These are phyloP conservation scores for Carollia perspicillata DNA, from an alignment of 2,113 vertebrate species.

Conservation along the genomic window DNA sequence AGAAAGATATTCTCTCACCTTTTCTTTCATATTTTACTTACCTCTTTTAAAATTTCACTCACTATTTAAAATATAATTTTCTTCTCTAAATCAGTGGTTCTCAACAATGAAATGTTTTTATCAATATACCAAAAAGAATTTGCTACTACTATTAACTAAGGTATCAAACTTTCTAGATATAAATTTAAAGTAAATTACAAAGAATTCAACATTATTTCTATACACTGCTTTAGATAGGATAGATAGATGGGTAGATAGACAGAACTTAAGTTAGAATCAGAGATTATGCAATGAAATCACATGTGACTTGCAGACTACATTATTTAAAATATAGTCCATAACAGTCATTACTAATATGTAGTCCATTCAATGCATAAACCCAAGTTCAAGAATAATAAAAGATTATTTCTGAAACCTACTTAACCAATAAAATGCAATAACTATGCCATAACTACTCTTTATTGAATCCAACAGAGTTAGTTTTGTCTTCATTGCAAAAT, in stretches of 20 bases:
- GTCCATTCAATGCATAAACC: not conserved
- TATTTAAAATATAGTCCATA: not conserved
- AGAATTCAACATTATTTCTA: not conserved
- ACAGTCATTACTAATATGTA: not conserved
- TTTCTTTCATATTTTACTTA: not conserved
- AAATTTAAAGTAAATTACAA: constrained; percentile 23
- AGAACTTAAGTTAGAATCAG: not conserved
- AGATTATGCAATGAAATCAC: not conserved
- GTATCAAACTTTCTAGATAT: not conserved
- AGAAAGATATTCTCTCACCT: not conserved
- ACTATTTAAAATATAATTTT: not conserved
- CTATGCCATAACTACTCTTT: not conserved
- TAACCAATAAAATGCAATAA: not conserved
- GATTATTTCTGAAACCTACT: not conserved
- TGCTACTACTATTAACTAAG: not conserved
- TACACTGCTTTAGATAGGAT: not conserved
- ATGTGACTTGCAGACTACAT: not conserved
- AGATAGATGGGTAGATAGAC: not conserved
- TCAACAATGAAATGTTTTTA: not conserved
- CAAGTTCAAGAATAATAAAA: not conserved
- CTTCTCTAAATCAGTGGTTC: not conserved
- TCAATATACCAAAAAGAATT: not conserved
- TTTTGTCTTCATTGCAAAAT: not conserved
- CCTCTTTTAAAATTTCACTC: not conserved
- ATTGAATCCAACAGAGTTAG: not conserved